Conservation (phyloP, 2,888 invertebrate genomes). For the Macrosoma leucophasiata region DNA sequence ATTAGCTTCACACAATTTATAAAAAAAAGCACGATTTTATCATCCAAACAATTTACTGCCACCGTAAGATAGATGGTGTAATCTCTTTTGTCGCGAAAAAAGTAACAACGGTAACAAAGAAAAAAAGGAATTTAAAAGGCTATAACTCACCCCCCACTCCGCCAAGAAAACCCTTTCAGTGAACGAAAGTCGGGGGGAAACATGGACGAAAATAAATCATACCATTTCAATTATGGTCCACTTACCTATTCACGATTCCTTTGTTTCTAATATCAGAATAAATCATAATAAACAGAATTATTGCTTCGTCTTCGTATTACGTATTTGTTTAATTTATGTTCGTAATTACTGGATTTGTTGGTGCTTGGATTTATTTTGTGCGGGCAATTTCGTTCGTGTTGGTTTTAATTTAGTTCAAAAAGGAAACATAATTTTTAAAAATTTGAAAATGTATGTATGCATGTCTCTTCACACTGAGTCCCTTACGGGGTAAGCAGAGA, state of each 20-base stretch:
- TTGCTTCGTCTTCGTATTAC: too few relatives aligned
- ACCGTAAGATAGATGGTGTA: conserved; percentile 57
- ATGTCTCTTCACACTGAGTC: too few relatives aligned
- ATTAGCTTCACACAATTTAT: conserved; percentile 32
- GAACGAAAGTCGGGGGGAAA: conserved; percentile 21
- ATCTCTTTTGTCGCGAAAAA: conserved; percentile 62
- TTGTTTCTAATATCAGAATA: too few relatives aligned
- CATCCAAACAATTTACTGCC: conserved; percentile 42
- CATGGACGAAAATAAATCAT: conserved; percentile 47
- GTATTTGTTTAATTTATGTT: too few relatives aligned
- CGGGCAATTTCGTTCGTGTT: too few relatives aligned
- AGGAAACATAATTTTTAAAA: too few relatives aligned
- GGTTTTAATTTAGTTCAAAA: too few relatives aligned
- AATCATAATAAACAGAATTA: too few relatives aligned
- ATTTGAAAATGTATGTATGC: too few relatives aligned
- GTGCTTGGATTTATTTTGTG: too few relatives aligned
- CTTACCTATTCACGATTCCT: conserved; percentile 37
- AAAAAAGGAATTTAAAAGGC: conserved; percentile 66
- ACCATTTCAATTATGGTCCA: conserved; percentile 55
- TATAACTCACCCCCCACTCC: conserved; percentile 49
- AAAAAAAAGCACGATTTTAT: conserved; percentile 31
- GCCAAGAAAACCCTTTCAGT: conserved; percentile 41
- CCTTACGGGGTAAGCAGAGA: too few relatives aligned
- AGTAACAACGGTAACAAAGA: conserved; percentile 59
- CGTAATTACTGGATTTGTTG: too few relatives aligned